Base-by-base conservation (phyloP, 2,797 vertebrate genomes). In the Melanotaenia trifasciata region DNA sequence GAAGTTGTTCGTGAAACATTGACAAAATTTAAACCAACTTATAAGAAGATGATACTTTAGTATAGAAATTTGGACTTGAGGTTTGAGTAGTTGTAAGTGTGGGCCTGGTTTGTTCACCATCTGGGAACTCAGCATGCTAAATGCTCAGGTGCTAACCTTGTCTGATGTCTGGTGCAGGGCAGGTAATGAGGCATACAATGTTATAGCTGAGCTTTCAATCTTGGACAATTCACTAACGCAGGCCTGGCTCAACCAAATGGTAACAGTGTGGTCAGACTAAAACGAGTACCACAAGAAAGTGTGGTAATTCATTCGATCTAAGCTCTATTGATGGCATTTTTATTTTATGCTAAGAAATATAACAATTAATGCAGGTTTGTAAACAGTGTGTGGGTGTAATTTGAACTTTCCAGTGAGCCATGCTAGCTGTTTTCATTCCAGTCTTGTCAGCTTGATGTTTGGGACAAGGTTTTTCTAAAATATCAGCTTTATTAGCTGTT, bases 131-230 rank as follows among this genome's bases (percentile, higher is more conserved):
- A 56, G 58, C 45, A 33, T 51, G 26, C n/a, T 50, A 43, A 50
- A 75, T 50, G 45, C 45, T 58, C 47, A 35, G 47, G 30, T 62
- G 63, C 51, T 51, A 64, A 77, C 50, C 58, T 70, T 69, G 43
- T 66, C 60, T 74, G 36, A 28, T 67, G 69, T 58, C 22, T 64
- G 36, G 9, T 50, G 33, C 59, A 20, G 28, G 40, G 24, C 51
- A 67, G 33, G 18, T 43, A 43, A 58, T 59, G n/a, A 63, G 32
- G 58, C 58, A 45, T 38, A 56, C 61, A 14, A 57, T 57, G 54
- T 30, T 57, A 30, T 30, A 10, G 47, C 47, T 32, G 35, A 74
- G 58, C 33, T 2, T 67, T 81, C 80, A 62, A 73, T 28, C 65
- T 64, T 47, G 58, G 12, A 76, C 69, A 66, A 72, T 28, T 32